Evolutionary conservation across 2,113 vertebrate genomes (phyloP).

Genomic region (Pitta sordida): DNA sequence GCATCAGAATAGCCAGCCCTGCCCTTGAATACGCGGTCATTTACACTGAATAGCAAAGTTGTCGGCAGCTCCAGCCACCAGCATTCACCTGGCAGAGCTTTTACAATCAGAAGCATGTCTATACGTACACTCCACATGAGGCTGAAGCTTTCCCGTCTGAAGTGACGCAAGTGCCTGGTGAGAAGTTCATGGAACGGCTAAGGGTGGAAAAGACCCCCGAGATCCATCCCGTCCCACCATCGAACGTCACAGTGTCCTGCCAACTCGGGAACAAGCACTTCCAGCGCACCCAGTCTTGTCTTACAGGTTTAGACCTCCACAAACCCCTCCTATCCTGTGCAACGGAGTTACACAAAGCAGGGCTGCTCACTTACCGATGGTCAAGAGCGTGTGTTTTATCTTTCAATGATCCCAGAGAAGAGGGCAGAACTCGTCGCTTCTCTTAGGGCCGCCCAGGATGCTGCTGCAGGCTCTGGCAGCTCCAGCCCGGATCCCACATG

Average conservation of each 20-base stretch:
- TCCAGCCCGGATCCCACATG: not conserved
- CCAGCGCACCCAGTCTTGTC: not conserved
- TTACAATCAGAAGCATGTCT: not conserved
- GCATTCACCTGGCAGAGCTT: not conserved
- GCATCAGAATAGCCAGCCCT: not conserved
- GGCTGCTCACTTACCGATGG: not conserved
- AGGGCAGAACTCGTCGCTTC: not conserved
- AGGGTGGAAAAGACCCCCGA: not conserved
- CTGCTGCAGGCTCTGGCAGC: not conserved
- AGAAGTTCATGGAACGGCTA: not conserved
- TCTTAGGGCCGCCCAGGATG: not conserved
- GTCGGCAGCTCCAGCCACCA: not conserved
- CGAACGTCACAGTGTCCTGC: not conserved
- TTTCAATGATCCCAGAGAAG: not conserved
- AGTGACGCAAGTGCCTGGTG: no score
- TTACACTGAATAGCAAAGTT: fast-evolving
- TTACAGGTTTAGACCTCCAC: not conserved
- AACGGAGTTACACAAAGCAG: not conserved
- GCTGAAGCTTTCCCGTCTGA: not conserved
- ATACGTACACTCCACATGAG: fast-evolving
- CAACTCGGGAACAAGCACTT: fast-evolving
- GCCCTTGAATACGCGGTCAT: not conserved
- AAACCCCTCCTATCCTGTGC: not conserved
- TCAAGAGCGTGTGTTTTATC: not conserved
- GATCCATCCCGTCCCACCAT: not conserved